Base-by-base conservation (phyloP, 2,113 vertebrate genomes). In the Eudyptes chrysolophus region DNA sequence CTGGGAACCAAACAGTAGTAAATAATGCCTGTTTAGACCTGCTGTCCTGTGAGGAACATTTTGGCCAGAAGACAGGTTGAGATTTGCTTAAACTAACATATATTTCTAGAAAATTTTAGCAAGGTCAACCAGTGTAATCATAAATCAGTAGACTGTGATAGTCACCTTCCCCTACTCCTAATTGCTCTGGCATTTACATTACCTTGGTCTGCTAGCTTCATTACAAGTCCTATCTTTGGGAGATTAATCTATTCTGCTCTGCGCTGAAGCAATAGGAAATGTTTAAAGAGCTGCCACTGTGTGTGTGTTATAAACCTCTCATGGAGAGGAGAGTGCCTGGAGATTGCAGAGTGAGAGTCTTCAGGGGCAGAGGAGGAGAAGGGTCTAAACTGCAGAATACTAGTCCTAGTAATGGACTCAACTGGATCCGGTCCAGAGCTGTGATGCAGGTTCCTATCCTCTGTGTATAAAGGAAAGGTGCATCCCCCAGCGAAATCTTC, bases 1-100 rank as follows among this genome's bases (percentile, higher is more conserved):
- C 46, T 85, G 42, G 49, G 46, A 95, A 84, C 9, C 12, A 85
- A 96, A 69, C 6, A 78, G 58, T 12, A 60, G 34, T 88, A 88
- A 96, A 95, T 70, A 86, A 65, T 74, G 27, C 15, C 60, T 93
- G 51, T 77, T 94, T 86, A 88, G 90, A 64, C 62, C 40, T 88
- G 46, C 40, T 89, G 25, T 62, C 51, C 13, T 55, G 30, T 34
- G 40, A 89, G 44, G 48, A 87, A 57, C 24, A 52, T 77, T 94
- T 83, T 92, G 46, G 14, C 32, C 36, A 55, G 26, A 79, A 77
- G 58, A 57, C 8, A 75, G 22, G 51, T 70, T 88, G 62, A 92
- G 90, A 81, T 92, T 92, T 88, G 44, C 30, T 34, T 84, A 69
- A 82, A 85, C 16, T 58, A 66, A 88, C 13, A 55, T 26, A 4